Evolutionary conservation across 2,797 vertebrate species (phyloP).

Genomic region (Acanthurus tractus): DNA sequence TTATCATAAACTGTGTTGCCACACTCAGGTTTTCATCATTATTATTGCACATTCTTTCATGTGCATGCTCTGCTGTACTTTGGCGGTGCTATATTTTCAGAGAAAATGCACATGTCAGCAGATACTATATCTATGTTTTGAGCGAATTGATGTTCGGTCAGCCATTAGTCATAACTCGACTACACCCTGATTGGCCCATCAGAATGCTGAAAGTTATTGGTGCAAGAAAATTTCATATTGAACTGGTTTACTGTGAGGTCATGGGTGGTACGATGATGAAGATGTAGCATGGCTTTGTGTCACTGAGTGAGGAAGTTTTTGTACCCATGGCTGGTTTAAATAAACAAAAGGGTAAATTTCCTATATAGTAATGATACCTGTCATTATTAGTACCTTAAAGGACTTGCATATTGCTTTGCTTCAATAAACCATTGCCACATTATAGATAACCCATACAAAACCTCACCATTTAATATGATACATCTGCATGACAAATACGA

Average conservation of each 20-base stretch:
- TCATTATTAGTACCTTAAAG: too few species aligned
- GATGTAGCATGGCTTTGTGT: not conserved
- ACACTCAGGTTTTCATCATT: not conserved
- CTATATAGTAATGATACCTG: too few species aligned
- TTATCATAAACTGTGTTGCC: not conserved
- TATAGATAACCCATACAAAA: not conserved
- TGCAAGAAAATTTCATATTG: conserved; percentile 3
- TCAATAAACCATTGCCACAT: too few species aligned
- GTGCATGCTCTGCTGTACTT: not conserved
- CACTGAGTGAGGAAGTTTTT: not conserved
- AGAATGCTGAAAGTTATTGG: not conserved
- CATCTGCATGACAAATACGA: not conserved
- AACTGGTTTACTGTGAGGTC: conserved; percentile 18
- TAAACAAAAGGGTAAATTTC: too few species aligned
- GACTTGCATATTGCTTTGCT: too few species aligned
- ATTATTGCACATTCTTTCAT: not conserved
- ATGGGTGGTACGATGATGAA: not conserved
- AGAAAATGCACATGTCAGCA: conserved; percentile 20
- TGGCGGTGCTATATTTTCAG: conserved; percentile 11
- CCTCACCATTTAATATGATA: too few species aligned
- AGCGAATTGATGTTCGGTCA: conserved; percentile 2
- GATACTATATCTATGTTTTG: not conserved
- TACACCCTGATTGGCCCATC: conserved; percentile 2
- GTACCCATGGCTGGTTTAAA: not conserved
- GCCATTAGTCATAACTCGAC: conserved; percentile 9